Evolutionary conservation across 2,888 invertebrate species (phyloP).

Genomic region (Phorcus lineatus): DNA sequence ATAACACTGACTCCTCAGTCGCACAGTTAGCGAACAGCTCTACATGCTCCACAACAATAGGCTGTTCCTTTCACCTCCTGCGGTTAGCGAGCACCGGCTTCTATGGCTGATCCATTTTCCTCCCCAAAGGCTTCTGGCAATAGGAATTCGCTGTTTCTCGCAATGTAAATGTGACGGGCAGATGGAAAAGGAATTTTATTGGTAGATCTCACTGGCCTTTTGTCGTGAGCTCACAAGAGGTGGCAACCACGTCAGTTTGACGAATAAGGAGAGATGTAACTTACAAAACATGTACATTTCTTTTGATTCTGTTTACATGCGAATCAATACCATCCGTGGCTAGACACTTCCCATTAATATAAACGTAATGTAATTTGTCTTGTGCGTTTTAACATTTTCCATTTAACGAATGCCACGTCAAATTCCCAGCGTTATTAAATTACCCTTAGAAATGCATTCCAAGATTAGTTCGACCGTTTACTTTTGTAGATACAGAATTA

Average conservation of each 20-base stretch:
- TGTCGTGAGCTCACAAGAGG: slow-evolving; percentile 2
- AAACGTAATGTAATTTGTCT: slow-evolving; percentile 10
- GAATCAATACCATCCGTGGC: neutral
- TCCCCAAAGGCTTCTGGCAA: neutral
- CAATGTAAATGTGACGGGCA: slow-evolving; percentile 12
- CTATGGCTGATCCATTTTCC: neutral
- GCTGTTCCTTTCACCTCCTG: slow-evolving; percentile 15
- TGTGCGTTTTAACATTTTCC: slow-evolving; percentile 6
- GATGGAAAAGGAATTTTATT: slow-evolving; percentile 24
- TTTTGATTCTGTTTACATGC: neutral
- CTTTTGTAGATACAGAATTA: too few species aligned
- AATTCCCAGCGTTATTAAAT: neutral
- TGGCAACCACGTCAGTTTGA: slow-evolving; percentile 7
- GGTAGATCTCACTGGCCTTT: slow-evolving; percentile 23
- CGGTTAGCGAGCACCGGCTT: neutral
- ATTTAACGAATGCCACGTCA: neutral
- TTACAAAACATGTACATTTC: slow-evolving; percentile 19
- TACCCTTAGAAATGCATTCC: neutral
- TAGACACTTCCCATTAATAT: slow-evolving; percentile 22
- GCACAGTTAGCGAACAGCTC: neutral
- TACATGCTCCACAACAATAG: slow-evolving; percentile 22
- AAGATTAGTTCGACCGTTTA: neutral
- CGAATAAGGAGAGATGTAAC: neutral
- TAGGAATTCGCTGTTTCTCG: slow-evolving; percentile 22
- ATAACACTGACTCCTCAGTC: neutral